Conservation (phyloP, 2,113 vertebrate species). For the Siniperca chuatsi region DNA sequence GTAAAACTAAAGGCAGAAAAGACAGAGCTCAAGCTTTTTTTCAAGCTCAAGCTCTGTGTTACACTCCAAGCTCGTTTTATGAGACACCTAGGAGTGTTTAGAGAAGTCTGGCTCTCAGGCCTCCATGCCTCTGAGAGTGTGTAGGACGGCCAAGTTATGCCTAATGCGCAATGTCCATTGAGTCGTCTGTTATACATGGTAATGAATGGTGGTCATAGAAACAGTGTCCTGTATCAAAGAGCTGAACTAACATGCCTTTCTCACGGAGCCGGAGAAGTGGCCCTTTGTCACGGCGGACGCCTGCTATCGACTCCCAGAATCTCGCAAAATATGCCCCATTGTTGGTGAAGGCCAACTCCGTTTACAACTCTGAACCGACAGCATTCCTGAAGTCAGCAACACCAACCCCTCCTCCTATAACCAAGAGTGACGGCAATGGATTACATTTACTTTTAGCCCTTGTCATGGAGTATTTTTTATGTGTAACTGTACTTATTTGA, state of each 20-base stretch:
- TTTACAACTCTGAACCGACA: constrained; percentile 75
- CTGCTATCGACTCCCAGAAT: constrained; percentile 80
- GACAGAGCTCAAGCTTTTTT: neutral
- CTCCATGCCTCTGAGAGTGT: constrained; percentile 58
- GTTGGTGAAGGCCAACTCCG: constrained; percentile 83
- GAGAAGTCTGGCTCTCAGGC: constrained; percentile 49
- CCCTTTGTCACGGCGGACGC: constrained; percentile 82
- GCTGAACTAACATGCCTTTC: constrained; percentile 92
- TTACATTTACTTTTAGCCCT: constrained; percentile 4
- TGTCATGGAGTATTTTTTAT: neutral
- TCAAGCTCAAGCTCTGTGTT: constrained; percentile 7
- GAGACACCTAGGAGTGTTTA: constrained; percentile 71
- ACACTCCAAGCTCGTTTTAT: constrained; percentile 33
- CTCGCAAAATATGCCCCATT: constrained; percentile 84
- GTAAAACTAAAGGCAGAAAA: constrained; percentile 29
- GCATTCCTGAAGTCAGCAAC: constrained; percentile 78
- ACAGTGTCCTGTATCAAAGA: constrained; percentile 87
- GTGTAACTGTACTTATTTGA: neutral
- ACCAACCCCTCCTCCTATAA: constrained; percentile 40
- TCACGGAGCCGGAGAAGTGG: constrained; percentile 86
- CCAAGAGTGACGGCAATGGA: constrained; percentile 32
- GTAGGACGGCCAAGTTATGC: constrained; percentile 91
- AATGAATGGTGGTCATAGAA: constrained; percentile 93
- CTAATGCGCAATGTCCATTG: constrained; percentile 92
- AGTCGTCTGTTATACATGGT: constrained; percentile 92